A percentile compares a stretch with the other conserved stretches of the same genome.
Conservation (phyloP, 2,113 vertebrate species). For the Tragulus kanchil region DNA sequence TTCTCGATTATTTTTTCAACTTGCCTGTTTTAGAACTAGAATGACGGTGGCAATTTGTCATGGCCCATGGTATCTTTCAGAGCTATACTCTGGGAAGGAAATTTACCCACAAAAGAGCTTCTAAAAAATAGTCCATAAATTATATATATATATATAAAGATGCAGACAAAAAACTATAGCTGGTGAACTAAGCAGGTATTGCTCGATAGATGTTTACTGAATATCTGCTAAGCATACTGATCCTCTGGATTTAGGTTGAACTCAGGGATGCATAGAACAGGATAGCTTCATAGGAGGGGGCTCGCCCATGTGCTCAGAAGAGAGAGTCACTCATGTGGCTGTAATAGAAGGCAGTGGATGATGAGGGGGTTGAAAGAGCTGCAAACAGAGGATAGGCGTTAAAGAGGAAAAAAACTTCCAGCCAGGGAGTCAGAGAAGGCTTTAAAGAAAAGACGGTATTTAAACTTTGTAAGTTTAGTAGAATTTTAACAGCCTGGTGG, state of each 20-base stretch:
- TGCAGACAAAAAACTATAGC: neutral
- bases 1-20: slow-evolving; percentile 29
- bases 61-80: slow-evolving; percentile 43
- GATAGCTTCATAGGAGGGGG: neutral
- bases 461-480: neutral
- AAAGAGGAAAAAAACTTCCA: slow-evolving; percentile 22
- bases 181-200: neutral
- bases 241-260: neutral
- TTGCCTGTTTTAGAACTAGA: slow-evolving; percentile 61
- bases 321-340: neutral
- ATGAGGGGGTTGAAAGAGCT: neutral
- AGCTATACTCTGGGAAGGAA: neutral
- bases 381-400: neutral
- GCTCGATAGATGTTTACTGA: neutral
- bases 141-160: neutral
- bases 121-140: neutral
- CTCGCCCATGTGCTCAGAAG: neutral
- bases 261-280: too few relatives aligned
- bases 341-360: neutral
- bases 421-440: neutral
- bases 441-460: neutral
- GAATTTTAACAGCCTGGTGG: neutral
- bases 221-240: neutral
- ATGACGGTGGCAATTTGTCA: slow-evolving; percentile 26
- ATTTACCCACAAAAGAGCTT: slow-evolving; percentile 40